Conservation (phyloP, 2,113 vertebrate species). For the Promerops cafer region DNA sequence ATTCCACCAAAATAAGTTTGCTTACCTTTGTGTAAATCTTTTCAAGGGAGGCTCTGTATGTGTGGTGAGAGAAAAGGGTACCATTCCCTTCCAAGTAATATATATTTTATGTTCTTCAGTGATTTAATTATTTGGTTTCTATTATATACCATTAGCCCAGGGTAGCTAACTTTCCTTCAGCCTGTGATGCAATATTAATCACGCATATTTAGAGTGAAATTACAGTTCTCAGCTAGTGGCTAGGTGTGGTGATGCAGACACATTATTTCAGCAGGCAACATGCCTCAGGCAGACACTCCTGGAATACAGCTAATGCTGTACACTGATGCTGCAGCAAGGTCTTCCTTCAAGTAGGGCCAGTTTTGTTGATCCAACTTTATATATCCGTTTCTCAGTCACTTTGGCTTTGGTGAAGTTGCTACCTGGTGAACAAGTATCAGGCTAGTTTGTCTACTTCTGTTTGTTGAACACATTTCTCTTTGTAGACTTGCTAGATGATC, state of each 20-base stretch:
- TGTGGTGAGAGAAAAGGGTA: neutral
- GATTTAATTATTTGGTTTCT: neutral
- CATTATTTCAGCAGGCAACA: neutral
- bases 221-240: neutral
- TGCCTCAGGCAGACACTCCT: neutral
- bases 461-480: neutral
- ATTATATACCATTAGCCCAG: neutral
- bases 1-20: constrained; percentile 83
- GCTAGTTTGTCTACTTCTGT: neutral
- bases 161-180: neutral
- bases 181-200: neutral
- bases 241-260: neutral
- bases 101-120: neutral
- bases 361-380: neutral
- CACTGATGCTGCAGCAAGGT: neutral
- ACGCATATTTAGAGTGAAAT: neutral
- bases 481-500: neutral
- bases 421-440: neutral
- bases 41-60: neutral
- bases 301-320: neutral
- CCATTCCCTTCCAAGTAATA: neutral
- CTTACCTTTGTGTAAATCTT: neutral
- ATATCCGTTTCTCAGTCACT: neutral
- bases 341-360: neutral
- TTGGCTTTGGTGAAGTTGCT: neutral